These are phyloP conservation scores for Mesoligia furuncula DNA, from an alignment of 2,888 invertebrate species.

Conservation along the genomic window DNA sequence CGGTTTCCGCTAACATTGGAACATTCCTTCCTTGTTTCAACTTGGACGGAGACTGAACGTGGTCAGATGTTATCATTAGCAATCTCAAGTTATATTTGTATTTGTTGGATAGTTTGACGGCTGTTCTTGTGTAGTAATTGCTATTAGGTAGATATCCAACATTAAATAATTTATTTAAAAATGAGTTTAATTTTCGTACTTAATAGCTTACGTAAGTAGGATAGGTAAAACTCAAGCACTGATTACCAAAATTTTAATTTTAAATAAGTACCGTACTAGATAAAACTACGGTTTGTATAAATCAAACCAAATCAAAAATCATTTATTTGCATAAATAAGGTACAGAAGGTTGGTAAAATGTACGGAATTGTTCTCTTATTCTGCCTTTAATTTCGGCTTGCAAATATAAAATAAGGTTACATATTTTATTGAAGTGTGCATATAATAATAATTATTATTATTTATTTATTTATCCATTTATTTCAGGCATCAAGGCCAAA, in stretches of 20 bases:
- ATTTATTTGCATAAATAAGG: too few species aligned
- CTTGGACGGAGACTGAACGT: conserved; percentile 41
- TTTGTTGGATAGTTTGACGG: conserved; percentile 31
- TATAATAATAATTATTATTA: too few species aligned
- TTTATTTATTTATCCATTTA: too few species aligned
- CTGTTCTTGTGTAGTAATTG: not conserved
- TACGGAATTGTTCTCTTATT: too few species aligned
- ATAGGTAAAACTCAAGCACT: not conserved
- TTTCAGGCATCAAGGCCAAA: too few species aligned
- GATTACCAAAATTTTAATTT: not conserved
- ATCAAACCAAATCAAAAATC: too few species aligned
- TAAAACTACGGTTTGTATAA: too few species aligned
- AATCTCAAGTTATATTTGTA: conserved; percentile 30
- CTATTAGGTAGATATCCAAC: not conserved
- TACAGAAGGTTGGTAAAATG: too few species aligned
- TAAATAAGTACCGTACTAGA: not conserved
- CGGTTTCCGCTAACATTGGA: conserved; percentile 65
- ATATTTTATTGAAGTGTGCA: too few species aligned
- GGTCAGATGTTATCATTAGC: conserved; percentile 46
- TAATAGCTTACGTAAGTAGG: not conserved
- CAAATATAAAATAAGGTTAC: too few species aligned
- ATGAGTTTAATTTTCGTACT: not conserved
- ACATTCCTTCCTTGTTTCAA: conserved; percentile 61
- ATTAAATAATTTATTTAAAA: too few species aligned
- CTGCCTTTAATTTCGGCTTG: too few species aligned